These are phyloP conservation scores for Oreamnos americanus DNA, from an alignment of 2,113 vertebrate species.

Conservation along the genomic window DNA sequence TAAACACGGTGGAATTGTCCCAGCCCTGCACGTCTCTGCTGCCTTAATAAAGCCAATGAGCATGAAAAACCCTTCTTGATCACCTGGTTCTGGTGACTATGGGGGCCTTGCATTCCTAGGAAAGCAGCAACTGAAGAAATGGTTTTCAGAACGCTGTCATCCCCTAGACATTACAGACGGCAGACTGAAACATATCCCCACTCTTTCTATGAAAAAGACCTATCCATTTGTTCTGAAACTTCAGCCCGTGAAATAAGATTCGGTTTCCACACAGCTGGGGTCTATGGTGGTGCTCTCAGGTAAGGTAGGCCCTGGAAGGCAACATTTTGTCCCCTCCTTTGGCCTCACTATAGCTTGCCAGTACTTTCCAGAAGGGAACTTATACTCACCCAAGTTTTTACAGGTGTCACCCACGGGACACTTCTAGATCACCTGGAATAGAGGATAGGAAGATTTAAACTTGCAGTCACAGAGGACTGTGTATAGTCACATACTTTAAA, in stretches of 20 bases:
- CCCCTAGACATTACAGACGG: not conserved
- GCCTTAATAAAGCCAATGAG: not conserved
- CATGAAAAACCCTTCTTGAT: not conserved
- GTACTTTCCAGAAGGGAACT: not conserved
- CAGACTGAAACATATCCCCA: not conserved
- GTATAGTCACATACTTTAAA: not conserved
- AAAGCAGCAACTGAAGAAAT: not conserved
- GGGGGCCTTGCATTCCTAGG: not conserved
- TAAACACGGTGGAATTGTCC: accelerated
- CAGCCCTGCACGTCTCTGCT: not conserved
- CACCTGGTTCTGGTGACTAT: not conserved
- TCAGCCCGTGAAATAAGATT: not conserved
- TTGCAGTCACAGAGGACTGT: not conserved
- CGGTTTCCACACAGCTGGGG: not conserved
- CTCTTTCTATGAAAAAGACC: not conserved
- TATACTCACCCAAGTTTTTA: not conserved
- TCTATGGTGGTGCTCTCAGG: not conserved
- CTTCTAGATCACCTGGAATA: not conserved
- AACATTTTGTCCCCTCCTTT: accelerated
- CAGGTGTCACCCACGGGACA: not conserved
- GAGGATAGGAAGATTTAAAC: not conserved
- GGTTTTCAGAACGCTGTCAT: not conserved
- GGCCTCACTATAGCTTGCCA: not conserved
- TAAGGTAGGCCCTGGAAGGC: not conserved
- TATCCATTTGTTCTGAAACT: not conserved